Evolutionary conservation across 2,888 invertebrate genomes (phyloP).

Genomic region (Cenopis cana): DNA sequence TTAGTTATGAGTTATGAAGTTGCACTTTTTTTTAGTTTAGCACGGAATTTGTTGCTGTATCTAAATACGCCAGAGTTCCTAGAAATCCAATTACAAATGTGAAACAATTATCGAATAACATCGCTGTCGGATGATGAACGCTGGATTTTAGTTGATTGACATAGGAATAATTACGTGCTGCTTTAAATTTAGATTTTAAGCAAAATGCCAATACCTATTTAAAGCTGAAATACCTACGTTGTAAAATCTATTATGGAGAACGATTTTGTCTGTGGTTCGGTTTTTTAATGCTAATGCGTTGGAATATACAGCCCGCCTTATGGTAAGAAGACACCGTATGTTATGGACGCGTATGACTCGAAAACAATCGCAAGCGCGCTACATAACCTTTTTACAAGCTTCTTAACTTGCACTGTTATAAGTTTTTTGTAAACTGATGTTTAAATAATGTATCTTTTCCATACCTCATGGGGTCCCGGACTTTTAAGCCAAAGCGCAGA

Average conservation of each 20-base stretch:
- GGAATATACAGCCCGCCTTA: no score
- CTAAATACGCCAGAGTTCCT: slow-evolving; percentile 14
- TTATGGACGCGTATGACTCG: no score
- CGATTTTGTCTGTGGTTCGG: background rate
- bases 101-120: slow-evolving; percentile 23
- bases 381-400: no score
- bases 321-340: no score
- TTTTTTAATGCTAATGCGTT: background rate
- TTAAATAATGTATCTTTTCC: no score
- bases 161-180: slow-evolving; percentile 15
- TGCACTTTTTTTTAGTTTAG: background rate
- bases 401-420: no score
- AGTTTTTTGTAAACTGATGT: no score
- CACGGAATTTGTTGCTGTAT: background rate
- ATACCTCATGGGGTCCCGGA: no score
- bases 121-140: slow-evolving; percentile 3
- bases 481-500: no score
- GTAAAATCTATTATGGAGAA: background rate
- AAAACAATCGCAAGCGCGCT: no score
- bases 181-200: slow-evolving; percentile 4
- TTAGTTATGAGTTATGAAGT: no score
- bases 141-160: slow-evolving; percentile 25
- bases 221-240: background rate
- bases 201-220: background rate
- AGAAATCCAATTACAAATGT: slow-evolving; percentile 26